Conservation (phyloP, 1,140 invertebrate species). For the Argopecten irradians region DNA sequence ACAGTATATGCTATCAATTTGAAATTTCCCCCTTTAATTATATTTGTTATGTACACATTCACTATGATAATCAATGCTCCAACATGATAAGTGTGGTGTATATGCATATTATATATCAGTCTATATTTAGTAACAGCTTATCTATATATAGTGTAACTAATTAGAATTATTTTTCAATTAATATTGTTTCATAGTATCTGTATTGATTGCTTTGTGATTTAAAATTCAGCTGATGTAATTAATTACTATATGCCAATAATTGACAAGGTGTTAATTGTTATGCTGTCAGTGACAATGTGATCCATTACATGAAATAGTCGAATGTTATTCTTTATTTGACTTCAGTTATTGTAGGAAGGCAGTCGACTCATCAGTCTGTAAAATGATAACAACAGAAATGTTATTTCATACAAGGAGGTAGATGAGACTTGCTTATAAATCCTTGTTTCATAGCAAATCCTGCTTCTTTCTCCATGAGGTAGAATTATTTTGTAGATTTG, state of each 20-base stretch:
- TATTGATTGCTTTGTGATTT: neutral
- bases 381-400: too few species aligned
- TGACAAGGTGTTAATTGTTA: neutral
- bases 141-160: neutral
- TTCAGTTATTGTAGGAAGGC: too few species aligned
- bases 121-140: neutral
- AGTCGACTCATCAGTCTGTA: too few species aligned
- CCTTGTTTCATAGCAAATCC: too few species aligned
- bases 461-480: too few species aligned
- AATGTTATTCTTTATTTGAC: too few species aligned
- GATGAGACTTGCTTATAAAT: too few species aligned
- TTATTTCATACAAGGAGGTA: too few species aligned
- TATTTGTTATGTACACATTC: neutral
- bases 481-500: too few species aligned
- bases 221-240: neutral
- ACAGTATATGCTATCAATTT: too few species aligned
- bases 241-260: neutral
- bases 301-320: too few species aligned
- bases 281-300: neutral
- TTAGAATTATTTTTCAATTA: neutral
- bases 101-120: neutral
- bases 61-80: neutral
- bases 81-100: neutral
- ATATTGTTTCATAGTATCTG: neutral
- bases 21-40: neutral